Base-by-base conservation (phyloP, 2,113 vertebrate genomes). In the Antidorcas marsupialis region DNA sequence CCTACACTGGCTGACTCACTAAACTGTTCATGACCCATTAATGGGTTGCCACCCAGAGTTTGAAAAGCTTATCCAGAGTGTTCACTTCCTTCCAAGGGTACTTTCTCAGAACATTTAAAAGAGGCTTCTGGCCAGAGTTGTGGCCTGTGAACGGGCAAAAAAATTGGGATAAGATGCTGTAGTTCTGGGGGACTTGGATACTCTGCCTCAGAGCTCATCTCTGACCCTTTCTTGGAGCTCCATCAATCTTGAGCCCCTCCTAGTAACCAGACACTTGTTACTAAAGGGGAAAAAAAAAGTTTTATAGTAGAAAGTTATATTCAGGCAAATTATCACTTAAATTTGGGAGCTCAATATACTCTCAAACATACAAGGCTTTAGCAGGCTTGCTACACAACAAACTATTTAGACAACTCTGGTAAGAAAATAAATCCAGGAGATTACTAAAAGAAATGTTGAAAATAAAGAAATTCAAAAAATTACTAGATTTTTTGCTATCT, bases 1-100 rank as follows among this genome's bases (percentile, higher is more conserved):
- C 15, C 36, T 7, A 39, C 62, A 57, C 36, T 55, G 21, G 28
- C 6, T 92, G 81, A 94, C 21, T 76, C 85, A 78, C 36, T 62
- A 93, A 74, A 64, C n/a, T 93, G 53, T 53, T 88, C 33, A 67
- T 94, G 59, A 86, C 28, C 45, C 30, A 25, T 57, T 91, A 91
- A 88, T 57, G 71, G 14, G 30, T 52, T 97, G 50, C 60, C 52
- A 87, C n/a, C 12, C 57, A 57, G 60, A 19, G 23, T 89, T 50
- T 94, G n/a, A 71, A 96, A 93, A 97, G 57, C 39, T 52, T 79
- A 94, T 89, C 43, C 87, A 83, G 52, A 74, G 39, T 74, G 13
- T 71, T 84, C 1, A 57, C 92, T 96, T 86, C n/a, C n/a, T 93
- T 47, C 5, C 57, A 33, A 78, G 9, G 10, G 79, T 96, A 33